These are phyloP conservation scores for Cyphomyrus plagiostoma DNA, from an alignment of 2,113 vertebrate genomes.

Conservation along the genomic window DNA sequence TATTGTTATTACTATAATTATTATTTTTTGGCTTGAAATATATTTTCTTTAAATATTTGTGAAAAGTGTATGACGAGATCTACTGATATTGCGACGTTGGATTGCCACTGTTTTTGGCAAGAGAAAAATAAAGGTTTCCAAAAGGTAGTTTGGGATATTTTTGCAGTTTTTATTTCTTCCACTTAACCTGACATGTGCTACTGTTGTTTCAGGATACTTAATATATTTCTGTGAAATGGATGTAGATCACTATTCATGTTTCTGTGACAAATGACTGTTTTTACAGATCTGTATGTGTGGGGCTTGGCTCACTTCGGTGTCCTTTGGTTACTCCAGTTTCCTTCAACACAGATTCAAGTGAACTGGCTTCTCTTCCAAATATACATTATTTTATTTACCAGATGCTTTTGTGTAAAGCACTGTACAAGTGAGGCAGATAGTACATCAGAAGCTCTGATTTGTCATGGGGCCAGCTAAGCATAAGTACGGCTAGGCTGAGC, in stretches of 20 bases:
- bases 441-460: neutral
- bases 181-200: neutral
- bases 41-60: constrained; percentile 72
- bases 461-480: neutral
- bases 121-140: constrained; percentile 18
- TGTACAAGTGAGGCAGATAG: neutral
- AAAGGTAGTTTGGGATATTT: neutral
- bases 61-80: constrained; percentile 10
- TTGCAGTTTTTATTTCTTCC: neutral
- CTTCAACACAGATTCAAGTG: neutral
- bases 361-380: neutral
- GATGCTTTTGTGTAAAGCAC: neutral
- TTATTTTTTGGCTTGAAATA: constrained; percentile 27
- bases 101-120: constrained; percentile 13
- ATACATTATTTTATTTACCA: neutral
- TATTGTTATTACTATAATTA: neutral
- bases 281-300: neutral
- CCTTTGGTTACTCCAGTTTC: neutral
- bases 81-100: neutral
- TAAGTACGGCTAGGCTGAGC: neutral
- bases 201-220: neutral
- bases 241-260: neutral
- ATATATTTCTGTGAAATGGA: neutral
- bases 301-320: neutral
- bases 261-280: neutral